Conservation (phyloP, 2,113 vertebrate genomes). For the Cyprinodon variegatus region DNA sequence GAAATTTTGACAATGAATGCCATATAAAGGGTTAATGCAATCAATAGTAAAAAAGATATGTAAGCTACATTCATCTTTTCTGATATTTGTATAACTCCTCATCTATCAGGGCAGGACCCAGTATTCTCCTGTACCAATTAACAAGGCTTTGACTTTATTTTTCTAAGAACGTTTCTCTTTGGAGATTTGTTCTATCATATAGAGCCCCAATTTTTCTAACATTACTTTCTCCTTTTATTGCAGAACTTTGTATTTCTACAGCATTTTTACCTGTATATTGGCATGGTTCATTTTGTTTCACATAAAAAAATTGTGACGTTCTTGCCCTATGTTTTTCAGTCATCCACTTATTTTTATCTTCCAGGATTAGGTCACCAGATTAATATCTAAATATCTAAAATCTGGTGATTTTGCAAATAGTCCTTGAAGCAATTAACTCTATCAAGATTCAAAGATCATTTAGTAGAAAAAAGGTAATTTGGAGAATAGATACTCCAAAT, state of each 20-base stretch:
- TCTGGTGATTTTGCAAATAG: no score
- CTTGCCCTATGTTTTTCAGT: not conserved
- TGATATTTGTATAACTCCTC: not conserved
- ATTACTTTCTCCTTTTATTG: not conserved
- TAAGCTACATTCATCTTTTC: not conserved
- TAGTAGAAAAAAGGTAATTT: no score
- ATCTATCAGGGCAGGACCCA: not conserved
- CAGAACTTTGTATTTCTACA: not conserved
- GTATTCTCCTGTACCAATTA: not conserved
- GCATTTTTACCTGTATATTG: not conserved
- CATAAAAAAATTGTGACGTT: no score
- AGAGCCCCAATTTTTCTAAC: not conserved
- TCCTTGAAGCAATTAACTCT: no score
- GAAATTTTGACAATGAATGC: no score
- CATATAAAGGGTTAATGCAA: no score
- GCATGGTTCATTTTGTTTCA: not conserved
- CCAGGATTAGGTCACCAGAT: no score
- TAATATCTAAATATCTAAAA: no score
- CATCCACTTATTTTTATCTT: no score
- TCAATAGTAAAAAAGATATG: no score
- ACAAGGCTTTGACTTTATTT: not conserved
- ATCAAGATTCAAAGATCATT: no score
- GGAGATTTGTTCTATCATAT: not conserved
- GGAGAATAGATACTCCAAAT: no score
- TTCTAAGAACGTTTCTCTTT: not conserved